Percentiles rank a stretch among this genome's conserved stretches.
Conservation (phyloP, 2,888 invertebrate species). For the Lamellibrachia satsuma region DNA sequence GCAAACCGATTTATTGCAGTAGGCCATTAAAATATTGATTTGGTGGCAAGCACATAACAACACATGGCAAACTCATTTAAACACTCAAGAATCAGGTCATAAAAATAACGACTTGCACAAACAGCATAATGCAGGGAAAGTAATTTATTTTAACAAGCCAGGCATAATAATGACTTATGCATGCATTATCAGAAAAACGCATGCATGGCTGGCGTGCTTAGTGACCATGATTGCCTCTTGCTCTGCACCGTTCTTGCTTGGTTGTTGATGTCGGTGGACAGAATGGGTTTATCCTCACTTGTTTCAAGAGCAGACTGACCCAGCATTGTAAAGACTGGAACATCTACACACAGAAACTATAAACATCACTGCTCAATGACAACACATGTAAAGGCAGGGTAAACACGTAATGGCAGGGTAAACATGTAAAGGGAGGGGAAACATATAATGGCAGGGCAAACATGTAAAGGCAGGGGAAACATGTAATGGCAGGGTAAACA, state of each 20-base stretch:
- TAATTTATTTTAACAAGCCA: background rate
- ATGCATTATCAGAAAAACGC: background rate
- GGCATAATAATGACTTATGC: background rate
- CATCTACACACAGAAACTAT: background rate
- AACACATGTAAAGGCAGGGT: background rate
- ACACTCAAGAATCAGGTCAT: background rate
- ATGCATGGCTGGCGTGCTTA: background rate
- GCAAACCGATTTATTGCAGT: conserved; percentile 12
- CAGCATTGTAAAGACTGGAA: background rate
- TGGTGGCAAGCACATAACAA: background rate
- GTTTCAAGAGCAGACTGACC: background rate
- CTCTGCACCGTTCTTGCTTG: background rate
- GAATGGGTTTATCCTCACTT: background rate
- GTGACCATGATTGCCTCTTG: background rate
- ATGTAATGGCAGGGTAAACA: no score
- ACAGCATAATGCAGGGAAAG: background rate
- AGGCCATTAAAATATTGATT: conserved; percentile 13
- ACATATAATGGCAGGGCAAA: no score
- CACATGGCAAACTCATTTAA: background rate
- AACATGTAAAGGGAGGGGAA: no score
- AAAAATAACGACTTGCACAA: background rate
- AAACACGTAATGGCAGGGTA: no score
- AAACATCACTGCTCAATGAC: background rate
- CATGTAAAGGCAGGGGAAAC: no score
- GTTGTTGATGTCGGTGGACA: background rate